Percentiles rank a stretch among this genome's conserved stretches.
phyloP scores from a whole-genome alignment of 2,797 vertebrate genomes.

The Macropus fuliginosus region DNA sequence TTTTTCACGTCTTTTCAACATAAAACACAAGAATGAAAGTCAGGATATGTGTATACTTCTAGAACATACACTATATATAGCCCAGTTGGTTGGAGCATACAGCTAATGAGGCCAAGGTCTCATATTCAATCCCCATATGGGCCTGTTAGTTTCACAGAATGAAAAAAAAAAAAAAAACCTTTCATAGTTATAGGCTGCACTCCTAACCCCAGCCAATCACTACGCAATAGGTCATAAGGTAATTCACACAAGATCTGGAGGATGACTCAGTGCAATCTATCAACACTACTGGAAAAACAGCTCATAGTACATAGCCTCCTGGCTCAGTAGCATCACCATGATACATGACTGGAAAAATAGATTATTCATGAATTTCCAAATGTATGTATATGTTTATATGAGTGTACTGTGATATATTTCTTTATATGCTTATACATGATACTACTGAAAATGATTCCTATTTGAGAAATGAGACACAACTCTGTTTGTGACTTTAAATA shows the following conservation, averaged over 20 bases:
- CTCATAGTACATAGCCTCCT: neutral
- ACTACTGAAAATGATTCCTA: neutral
- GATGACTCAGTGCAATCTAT: neutral
- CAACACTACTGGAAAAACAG: neutral
- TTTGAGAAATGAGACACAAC: neutral
- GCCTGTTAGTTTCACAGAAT: neutral
- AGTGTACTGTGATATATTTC: neutral
- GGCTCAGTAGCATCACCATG: neutral
- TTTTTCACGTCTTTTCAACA: conserved; percentile 1
- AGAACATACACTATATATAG: neutral
- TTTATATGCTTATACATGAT: neutral
- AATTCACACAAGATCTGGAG: neutral
- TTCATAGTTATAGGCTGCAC: neutral
- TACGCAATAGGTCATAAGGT: neutral
- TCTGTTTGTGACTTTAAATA: neutral
- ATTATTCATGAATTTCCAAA: neutral
- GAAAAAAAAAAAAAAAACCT: neutral
- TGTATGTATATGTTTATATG: neutral
- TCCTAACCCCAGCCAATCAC: neutral
- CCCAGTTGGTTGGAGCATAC: neutral
- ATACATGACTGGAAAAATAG: neutral
- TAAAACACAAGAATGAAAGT: conserved; percentile 5
- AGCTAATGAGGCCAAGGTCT: neutral
- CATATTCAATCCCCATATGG: neutral
- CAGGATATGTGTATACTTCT: conserved; percentile 10